Evolutionary conservation across 92 coral and sea anemone genomes (phyloP).

Genomic region (Porites evermanni): DNA sequence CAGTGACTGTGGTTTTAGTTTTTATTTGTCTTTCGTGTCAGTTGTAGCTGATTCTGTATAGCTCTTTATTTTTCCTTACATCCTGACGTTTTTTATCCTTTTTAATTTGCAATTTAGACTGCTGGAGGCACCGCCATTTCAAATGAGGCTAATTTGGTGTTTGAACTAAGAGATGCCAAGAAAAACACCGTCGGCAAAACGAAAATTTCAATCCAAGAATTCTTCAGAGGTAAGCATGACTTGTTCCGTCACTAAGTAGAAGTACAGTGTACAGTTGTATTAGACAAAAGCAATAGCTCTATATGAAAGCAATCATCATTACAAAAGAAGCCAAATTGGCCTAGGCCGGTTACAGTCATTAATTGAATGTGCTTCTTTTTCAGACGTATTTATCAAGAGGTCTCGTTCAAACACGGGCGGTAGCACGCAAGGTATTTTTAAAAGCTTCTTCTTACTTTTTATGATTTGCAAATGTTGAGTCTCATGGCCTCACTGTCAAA

Average conservation of each 20-base stretch:
- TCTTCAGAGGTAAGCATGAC: constrained; percentile 77
- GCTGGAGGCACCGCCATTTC: constrained; percentile 84
- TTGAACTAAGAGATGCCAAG: constrained; percentile 86
- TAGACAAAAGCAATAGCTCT: no score
- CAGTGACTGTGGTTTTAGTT: no score
- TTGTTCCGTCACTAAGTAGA: background rate
- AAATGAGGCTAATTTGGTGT: constrained; percentile 75
- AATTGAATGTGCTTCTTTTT: background rate
- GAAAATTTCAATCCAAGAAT: constrained; percentile 77
- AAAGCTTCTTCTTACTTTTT: no score
- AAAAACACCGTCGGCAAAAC: constrained; percentile 73
- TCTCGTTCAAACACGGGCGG: constrained; percentile 30
- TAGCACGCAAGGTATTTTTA: constrained; percentile 11
- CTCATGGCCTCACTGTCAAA: no score
- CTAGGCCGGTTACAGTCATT: background rate
- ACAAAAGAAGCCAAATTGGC: no score
- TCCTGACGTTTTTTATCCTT: background rate
- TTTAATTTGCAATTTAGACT: constrained; percentile 43
- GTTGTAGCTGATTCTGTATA: background rate
- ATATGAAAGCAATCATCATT: no score
- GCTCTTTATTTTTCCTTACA: background rate
- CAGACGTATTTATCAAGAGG: constrained; percentile 38
- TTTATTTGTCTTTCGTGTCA: no score
- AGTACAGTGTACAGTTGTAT: background rate
- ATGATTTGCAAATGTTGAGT: no score